These are phyloP conservation scores for Dynastes maya DNA, from an alignment of 2,888 invertebrate genomes.

Conservation along the genomic window DNA sequence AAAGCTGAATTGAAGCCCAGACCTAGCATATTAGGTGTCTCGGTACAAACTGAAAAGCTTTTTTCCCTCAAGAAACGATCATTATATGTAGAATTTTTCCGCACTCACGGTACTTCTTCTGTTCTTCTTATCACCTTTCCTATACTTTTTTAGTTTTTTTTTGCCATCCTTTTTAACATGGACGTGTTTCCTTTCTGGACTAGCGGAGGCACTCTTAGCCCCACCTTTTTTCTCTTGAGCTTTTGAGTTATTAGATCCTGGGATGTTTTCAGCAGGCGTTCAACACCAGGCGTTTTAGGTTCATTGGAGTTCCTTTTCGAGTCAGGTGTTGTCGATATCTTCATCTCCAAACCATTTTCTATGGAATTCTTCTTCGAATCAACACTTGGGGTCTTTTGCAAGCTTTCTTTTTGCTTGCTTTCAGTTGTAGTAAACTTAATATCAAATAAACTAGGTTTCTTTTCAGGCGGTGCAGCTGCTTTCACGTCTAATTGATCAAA, in stretches of 20 bases:
- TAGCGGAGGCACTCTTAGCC: constrained; percentile 66
- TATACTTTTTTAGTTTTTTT: constrained; percentile 67
- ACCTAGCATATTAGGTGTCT: constrained; percentile 64
- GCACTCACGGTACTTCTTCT: constrained; percentile 57
- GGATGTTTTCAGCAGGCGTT: constrained; percentile 51
- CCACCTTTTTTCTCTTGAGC: constrained; percentile 56
- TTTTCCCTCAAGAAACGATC: constrained; percentile 64
- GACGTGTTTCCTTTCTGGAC: constrained; percentile 68
- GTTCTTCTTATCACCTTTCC: constrained; percentile 62
- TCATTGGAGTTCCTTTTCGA: constrained; percentile 52
- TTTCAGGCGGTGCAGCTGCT: constrained; percentile 51
- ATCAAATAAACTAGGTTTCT: constrained; percentile 63
- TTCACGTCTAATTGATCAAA: constrained; percentile 42
- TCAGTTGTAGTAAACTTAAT: constrained; percentile 58
- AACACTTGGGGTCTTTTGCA: constrained; percentile 67
- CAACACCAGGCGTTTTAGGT: constrained; percentile 59
- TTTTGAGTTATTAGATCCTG: constrained; percentile 38
- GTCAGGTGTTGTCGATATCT: constrained; percentile 60
- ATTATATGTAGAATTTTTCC: constrained; percentile 54
- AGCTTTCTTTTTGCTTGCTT: constrained; percentile 54
- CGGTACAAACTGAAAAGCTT: constrained; percentile 69
- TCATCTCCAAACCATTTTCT: constrained; percentile 61
- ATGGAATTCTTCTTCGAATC: constrained; percentile 60
- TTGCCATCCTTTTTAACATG: constrained; percentile 65
- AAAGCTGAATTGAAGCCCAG: constrained; percentile 58